Evolutionary conservation across 1,140 invertebrate genomes (phyloP).

Genomic region (Polypedilum vanderplanki): DNA sequence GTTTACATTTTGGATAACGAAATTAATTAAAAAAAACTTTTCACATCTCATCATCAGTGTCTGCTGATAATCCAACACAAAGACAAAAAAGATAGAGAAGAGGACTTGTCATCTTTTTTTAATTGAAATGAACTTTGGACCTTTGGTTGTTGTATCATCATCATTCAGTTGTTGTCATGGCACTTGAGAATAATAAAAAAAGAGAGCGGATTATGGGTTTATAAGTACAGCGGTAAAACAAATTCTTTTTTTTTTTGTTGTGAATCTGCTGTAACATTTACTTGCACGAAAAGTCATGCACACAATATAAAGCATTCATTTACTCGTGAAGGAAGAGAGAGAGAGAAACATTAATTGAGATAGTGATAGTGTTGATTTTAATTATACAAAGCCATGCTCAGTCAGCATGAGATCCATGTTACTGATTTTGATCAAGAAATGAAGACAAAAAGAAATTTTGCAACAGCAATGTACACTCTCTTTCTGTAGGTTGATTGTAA

Average conservation of each 20-base stretch:
- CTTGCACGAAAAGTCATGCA: neutral
- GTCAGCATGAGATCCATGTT: neutral
- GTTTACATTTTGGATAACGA: constrained; percentile 9
- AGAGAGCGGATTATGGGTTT: neutral
- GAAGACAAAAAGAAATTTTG: neutral
- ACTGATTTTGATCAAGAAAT: constrained; percentile 6
- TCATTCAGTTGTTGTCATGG: neutral
- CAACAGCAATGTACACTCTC: constrained; percentile 2
- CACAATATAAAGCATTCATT: neutral
- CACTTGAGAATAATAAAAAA: neutral
- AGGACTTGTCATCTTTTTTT: constrained; percentile 15
- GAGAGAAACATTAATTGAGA: constrained; percentile 4
- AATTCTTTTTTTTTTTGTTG: neutral
- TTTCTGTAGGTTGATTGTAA: neutral
- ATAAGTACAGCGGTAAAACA: neutral
- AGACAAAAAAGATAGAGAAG: neutral
- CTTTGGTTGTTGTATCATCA: constrained; percentile 4
- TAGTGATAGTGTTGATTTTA: constrained; percentile 19
- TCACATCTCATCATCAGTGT: neutral
- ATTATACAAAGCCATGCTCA: constrained; percentile 12
- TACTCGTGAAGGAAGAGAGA: neutral
- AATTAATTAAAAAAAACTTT: constrained; percentile 15
- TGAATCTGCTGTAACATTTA: constrained; percentile 4
- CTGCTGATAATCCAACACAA: neutral
- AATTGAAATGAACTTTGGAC: constrained; percentile 18